Conservation (phyloP, 2,113 vertebrate genomes). For the Megaleporinus macrocephalus region DNA sequence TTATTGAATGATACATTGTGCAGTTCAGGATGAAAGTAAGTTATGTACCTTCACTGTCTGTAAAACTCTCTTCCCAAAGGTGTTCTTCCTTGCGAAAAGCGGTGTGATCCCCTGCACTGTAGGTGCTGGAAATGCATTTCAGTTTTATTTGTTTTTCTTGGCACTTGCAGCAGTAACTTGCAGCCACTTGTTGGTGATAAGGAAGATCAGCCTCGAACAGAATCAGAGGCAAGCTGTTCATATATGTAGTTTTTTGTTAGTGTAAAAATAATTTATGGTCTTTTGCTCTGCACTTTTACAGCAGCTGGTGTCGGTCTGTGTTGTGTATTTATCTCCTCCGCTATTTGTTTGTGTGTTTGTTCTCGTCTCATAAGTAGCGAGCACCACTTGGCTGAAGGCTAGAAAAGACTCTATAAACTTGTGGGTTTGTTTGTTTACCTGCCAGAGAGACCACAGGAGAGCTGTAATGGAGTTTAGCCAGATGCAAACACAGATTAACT, state of each 20-base stretch:
- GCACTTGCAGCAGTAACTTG: slow-evolving; percentile 39
- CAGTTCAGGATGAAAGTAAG: no score
- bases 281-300: not conserved
- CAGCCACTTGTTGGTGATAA: slow-evolving; percentile 47
- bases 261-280: no score
- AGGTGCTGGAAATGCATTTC: not conserved
- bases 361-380: not conserved
- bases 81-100: no score
- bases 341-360: not conserved
- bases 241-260: not conserved
- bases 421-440: slow-evolving; percentile 9
- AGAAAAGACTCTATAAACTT: not conserved
- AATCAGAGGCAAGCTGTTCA: not conserved
- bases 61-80: no score
- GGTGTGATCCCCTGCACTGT: not conserved
- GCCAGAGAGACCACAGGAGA: no score
- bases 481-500: no score
- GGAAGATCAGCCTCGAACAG: not conserved
- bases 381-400: not conserved
- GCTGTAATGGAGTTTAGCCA: no score
- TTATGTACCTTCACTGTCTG: no score
- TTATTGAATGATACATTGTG: no score
- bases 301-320: not conserved
- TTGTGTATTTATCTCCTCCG: not conserved
- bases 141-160: slow-evolving; percentile 1